Conservation (phyloP, 2,888 invertebrate genomes). For the Crepidodera aurea region DNA sequence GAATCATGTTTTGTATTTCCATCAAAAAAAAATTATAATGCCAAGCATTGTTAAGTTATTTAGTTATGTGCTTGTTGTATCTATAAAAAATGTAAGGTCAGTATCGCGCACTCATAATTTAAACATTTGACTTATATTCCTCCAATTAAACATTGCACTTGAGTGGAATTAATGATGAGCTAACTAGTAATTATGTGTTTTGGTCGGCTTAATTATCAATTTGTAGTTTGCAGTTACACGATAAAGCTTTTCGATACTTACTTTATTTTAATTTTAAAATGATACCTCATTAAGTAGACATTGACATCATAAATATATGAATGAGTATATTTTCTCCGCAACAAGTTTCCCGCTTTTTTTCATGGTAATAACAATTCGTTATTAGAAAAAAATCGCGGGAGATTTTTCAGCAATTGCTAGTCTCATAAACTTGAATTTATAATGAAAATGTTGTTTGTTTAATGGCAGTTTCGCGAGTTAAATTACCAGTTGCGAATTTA, state of each 20-base stretch:
- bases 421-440: no score
- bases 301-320: no score
- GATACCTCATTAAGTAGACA: no score
- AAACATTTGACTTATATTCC: neutral
- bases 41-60: neutral
- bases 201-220: neutral
- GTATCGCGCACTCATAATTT: slow-evolving; percentile 2
- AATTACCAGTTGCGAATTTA: no score
- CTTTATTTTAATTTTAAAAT: neutral
- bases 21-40: neutral
- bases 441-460: no score
- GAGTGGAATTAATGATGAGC: neutral
- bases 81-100: slow-evolving; percentile 3
- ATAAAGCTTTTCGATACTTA: neutral
- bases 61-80: neutral
- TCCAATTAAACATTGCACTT: neutral
- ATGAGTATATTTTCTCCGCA: no score
- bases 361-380: no score
- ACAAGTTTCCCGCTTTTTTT: no score
- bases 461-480: no score
- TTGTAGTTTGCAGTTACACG: neutral
- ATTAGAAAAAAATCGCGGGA: no score
- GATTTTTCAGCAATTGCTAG: no score
- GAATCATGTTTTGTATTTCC: neutral
- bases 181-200: neutral